phyloP scores from a whole-genome alignment of 2,113 vertebrate genomes.

The Ia io region DNA sequence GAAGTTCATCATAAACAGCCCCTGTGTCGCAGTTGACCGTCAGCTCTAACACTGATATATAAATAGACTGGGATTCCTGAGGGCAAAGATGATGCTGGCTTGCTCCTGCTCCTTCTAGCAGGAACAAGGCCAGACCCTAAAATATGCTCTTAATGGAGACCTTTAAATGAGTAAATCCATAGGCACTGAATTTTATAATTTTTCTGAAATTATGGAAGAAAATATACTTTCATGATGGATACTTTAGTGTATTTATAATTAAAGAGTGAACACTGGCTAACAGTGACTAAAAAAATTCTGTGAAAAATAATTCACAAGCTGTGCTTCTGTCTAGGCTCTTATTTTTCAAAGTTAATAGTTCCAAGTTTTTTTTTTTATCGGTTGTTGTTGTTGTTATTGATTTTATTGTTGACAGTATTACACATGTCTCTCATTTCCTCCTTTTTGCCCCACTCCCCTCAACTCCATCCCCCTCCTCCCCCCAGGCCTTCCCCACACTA shows the following conservation, averaged over 20 bases:
- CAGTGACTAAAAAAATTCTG: not conserved
- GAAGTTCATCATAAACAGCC: not conserved
- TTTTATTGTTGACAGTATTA: too few species aligned
- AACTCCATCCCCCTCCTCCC: too few species aligned
- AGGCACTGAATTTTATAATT: not conserved
- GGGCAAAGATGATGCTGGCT: not conserved
- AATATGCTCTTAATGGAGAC: not conserved
- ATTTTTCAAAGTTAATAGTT: not conserved
- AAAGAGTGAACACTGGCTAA: not conserved
- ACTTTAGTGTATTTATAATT: not conserved
- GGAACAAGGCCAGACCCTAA: not conserved
- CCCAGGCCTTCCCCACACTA: too few species aligned
- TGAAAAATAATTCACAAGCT: not conserved
- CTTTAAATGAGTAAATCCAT: not conserved
- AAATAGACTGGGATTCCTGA: not conserved
- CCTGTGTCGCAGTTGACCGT: not conserved
- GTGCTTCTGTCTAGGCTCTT: not conserved
- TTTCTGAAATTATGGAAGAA: not conserved
- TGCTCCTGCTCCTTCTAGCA: not conserved
- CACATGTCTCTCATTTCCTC: too few species aligned
- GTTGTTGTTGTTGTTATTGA: too few species aligned
- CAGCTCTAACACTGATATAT: not conserved
- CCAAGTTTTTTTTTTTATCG: not conserved
- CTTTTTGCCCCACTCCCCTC: too few species aligned
- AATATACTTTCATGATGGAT: not conserved